Conservation (phyloP, 2,888 invertebrate species). For the Drosophila meridionalis region DNA sequence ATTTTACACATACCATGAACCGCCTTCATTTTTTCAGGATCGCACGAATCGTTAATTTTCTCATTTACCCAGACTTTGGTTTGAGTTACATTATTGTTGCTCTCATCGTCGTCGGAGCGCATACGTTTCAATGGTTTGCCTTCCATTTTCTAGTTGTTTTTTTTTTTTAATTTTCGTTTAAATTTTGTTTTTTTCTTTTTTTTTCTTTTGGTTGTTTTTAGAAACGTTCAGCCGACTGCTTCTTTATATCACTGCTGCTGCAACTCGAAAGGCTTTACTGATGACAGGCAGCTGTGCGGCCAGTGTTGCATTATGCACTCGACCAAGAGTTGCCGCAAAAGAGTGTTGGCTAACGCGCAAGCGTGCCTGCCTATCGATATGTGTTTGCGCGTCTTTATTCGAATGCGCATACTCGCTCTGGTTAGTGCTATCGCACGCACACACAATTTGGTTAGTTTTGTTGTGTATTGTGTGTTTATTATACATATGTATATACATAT, state of each 20-base stretch:
- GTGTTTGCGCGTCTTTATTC: neutral
- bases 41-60: slow-evolving; percentile 60
- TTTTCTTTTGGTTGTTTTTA: neutral
- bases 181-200: neutral
- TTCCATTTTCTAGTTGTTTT: slow-evolving; percentile 29
- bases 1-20: slow-evolving; percentile 66
- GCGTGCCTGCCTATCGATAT: neutral
- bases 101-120: slow-evolving; percentile 63
- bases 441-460: neutral
- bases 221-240: neutral
- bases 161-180: neutral
- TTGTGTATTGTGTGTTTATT: neutral
- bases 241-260: slow-evolving; percentile 1
- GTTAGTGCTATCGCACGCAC: neutral
- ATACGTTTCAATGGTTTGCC: slow-evolving; percentile 48
- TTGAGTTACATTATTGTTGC: slow-evolving; percentile 63
- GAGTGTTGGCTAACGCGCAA: slow-evolving; percentile 10
- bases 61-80: slow-evolving; percentile 72
- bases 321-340: neutral
- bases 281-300: neutral
- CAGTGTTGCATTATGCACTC: slow-evolving; percentile 9
- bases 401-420: neutral
- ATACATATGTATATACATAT: neutral
- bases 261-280: slow-evolving; percentile 7
- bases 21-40: slow-evolving; percentile 72